phyloP scores from a whole-genome alignment of 2,888 invertebrate species.

The Xestia rhomboidea region DNA sequence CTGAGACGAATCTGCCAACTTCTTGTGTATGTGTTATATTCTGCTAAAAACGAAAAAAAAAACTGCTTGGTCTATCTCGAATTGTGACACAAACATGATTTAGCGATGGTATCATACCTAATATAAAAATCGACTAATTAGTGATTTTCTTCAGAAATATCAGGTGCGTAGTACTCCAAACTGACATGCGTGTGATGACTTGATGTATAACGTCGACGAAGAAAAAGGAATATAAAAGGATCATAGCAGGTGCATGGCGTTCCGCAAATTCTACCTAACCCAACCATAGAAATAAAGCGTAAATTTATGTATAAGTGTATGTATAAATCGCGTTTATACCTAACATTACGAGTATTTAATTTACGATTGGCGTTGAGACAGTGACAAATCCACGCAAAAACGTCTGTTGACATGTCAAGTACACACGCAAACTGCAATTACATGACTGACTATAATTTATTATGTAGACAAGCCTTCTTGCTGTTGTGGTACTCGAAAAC shows the following conservation, averaged over 20 bases:
- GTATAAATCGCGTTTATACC: neutral
- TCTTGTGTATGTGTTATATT: no score
- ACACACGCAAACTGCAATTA: constrained; percentile 15
- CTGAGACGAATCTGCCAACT: no score
- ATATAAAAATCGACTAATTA: no score
- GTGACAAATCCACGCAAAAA: constrained; percentile 35
- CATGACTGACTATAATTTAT: constrained; percentile 18
- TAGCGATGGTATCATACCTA: no score
- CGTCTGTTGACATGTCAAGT: constrained; percentile 15
- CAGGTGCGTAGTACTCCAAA: neutral
- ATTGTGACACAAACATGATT: neutral
- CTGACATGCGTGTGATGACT: neutral
- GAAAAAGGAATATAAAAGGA: no score
- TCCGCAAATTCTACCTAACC: neutral
- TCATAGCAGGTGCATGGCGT: neutral
- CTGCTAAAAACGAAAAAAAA: no score
- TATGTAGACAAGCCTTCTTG: constrained; percentile 19
- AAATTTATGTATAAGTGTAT: neutral
- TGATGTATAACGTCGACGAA: neutral
- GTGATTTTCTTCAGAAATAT: no score
- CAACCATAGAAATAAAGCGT: neutral
- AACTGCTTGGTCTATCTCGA: neutral
- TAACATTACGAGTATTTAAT: constrained; percentile 14
- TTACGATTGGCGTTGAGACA: constrained; percentile 12
- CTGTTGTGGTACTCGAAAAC: neutral